A percentile compares a stretch with the other conserved stretches of the same genome.
Evolutionary conservation across 2,888 invertebrate genomes (phyloP).

Genomic region (Brassicogethes aeneus): DNA sequence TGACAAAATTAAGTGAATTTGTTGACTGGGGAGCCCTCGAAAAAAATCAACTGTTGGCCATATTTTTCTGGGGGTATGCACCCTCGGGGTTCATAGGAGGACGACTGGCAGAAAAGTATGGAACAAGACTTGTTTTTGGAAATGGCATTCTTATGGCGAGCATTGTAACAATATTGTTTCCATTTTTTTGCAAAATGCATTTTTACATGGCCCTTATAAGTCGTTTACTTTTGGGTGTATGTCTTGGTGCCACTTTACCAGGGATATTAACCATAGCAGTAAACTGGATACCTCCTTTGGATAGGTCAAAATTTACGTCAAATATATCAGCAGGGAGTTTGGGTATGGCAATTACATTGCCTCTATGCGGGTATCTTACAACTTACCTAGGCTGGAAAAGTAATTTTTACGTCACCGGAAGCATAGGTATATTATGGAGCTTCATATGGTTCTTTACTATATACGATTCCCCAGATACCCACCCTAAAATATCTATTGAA

Average conservation of each 20-base stretch:
- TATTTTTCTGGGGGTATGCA: neutral
- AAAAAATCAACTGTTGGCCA: neutral
- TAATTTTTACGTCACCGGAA: conserved; percentile 75
- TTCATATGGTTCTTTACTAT: conserved; percentile 67
- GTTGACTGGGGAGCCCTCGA: neutral
- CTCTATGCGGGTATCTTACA: conserved; percentile 4
- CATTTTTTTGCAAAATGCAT: neutral
- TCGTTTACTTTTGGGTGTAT: neutral
- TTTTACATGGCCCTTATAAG: neutral
- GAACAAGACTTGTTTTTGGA: neutral
- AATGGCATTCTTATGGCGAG: neutral
- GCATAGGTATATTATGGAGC: conserved; percentile 68
- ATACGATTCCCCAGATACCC: conserved; percentile 68
- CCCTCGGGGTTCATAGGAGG: neutral
- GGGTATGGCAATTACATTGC: conserved; percentile 5
- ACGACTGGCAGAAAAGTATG: neutral
- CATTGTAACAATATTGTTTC: neutral
- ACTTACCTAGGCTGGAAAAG: conserved; percentile 63
- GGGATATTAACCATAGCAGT: conserved; percentile 1
- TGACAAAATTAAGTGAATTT: no score
- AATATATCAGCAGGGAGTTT: conserved; percentile 5
- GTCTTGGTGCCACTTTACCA: neutral
- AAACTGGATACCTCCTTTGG: conserved; percentile 6
- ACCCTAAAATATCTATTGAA: conserved; percentile 64
- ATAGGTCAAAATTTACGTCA: conserved; percentile 8